These are phyloP conservation scores for Sarcophilus harrisii DNA, from an alignment of 2,797 vertebrate species.

Conservation along the genomic window DNA sequence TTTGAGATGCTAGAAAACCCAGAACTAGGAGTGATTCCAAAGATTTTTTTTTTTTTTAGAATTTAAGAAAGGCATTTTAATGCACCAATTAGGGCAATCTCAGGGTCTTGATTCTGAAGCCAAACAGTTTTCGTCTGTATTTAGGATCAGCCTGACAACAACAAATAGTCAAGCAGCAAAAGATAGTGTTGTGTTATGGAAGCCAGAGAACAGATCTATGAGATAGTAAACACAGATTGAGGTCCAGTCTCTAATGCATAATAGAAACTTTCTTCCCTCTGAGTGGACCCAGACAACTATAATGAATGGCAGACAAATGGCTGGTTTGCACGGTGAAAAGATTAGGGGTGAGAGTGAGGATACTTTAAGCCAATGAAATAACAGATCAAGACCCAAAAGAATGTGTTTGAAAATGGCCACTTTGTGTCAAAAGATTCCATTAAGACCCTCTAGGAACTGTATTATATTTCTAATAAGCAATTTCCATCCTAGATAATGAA, in stretches of 20 bases:
- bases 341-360: fast-evolving
- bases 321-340: not conserved
- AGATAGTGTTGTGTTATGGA: not conserved
- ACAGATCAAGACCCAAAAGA: not conserved
- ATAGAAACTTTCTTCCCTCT: not conserved
- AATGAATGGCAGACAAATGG: not conserved
- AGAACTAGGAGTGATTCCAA: not conserved
- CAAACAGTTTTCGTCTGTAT: not conserved
- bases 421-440: slow-evolving; percentile 69
- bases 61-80: not conserved
- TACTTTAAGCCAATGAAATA: not conserved
- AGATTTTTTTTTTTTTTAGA: not conserved
- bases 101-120: not conserved
- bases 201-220: not conserved
- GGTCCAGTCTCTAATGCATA: not conserved
- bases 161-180: not conserved
- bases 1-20: not conserved
- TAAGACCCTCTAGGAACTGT: slow-evolving; percentile 65
- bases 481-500: slow-evolving; percentile 75
- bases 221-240: not conserved
- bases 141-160: not conserved
- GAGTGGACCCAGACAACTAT: not conserved
- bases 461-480: slow-evolving; percentile 67
- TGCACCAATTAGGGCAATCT: not conserved
- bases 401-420: not conserved